Evolutionary conservation across 1,140 invertebrate species (phyloP).

Genomic region (Pteromalus puparum): DNA sequence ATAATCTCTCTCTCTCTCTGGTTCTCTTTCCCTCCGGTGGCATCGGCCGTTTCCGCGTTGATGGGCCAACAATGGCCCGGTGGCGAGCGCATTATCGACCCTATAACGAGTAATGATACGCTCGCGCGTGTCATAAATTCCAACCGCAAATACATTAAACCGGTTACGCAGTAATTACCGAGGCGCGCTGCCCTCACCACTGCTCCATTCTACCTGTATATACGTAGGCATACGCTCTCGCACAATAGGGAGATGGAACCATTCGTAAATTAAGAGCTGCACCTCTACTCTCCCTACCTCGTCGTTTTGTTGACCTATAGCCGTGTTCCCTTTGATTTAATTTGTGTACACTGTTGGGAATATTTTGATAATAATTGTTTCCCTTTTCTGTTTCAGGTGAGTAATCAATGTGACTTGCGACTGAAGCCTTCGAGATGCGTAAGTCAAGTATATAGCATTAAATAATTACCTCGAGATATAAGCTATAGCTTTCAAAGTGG

Average conservation of each 20-base stretch:
- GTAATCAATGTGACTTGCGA: background rate
- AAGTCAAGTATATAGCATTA: too few species aligned
- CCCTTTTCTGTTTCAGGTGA: slow-evolving; percentile 32
- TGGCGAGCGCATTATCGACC: background rate
- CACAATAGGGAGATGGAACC: slow-evolving; percentile 33
- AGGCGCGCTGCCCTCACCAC: background rate
- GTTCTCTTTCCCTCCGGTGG: too few species aligned
- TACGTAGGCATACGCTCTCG: background rate
- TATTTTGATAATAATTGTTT: background rate
- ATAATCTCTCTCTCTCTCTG: too few species aligned
- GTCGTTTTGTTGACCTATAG: background rate
- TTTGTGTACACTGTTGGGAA: too few species aligned
- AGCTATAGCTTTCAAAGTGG: too few species aligned
- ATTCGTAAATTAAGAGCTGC: slow-evolving; percentile 28
- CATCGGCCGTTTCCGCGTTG: too few species aligned
- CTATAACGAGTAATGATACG: slow-evolving; percentile 25
- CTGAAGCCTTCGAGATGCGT: too few species aligned
- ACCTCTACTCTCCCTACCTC: background rate
- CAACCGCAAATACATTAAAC: slow-evolving; percentile 46
- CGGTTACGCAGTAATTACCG: slow-evolving; percentile 47
- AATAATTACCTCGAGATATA: too few species aligned
- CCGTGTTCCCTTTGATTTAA: background rate
- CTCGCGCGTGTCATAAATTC: slow-evolving; percentile 41
- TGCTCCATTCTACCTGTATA: background rate
- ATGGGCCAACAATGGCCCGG: background rate